Evolutionary conservation across 2,113 vertebrate genomes (phyloP), one percentile per base, ranked within the genome.

Genomic region (Chloropsis cyanopogon): DNA sequence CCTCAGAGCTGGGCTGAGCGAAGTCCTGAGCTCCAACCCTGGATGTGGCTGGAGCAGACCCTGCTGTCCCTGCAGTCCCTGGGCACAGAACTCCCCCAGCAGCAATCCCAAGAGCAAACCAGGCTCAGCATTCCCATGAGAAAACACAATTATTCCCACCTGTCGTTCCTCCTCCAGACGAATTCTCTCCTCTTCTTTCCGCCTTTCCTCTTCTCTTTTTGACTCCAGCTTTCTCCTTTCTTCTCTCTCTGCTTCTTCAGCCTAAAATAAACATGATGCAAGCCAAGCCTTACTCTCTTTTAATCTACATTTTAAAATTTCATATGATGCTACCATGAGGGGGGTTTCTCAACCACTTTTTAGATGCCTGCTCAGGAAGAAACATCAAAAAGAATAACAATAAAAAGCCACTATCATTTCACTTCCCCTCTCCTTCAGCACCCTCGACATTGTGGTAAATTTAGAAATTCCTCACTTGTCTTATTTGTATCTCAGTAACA

Each of bases 231-330:
- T 98, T 96, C 95, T 99, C 85, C 99, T 97, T 82, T 99, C 99
- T 94, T 99, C 99, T 23, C 99, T 97, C 88, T 99, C 99, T 65
- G 99, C 99, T 96, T 98, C 96, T 94, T 99, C 99, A 16, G 98
- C 98, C 99, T 99, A 23, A 83, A 66, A 60, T 75, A 37, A 26
- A 52, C 11, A 46, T 13, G 2, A 72, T 14, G 41, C 52, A 80
- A 78, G 41, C 7, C 47, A 81, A 86, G 29, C 29, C 3, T 95
- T 63, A 71, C 14, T 66, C 81, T 33, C 77, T 46, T 59, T 63
- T 14, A 61, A 65, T 14, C 56, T 1, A 31, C 2, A 41, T 18
- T 44, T 76, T 47, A 14, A 3, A 15, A 91, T 37, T 72, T 53
- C 49, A 4, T 11, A 17, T 17, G 20, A 22, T 53, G 50, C 41